Evolutionary conservation across 2,113 vertebrate species (phyloP).

Genomic region (Chelonoidis abingdonii): DNA sequence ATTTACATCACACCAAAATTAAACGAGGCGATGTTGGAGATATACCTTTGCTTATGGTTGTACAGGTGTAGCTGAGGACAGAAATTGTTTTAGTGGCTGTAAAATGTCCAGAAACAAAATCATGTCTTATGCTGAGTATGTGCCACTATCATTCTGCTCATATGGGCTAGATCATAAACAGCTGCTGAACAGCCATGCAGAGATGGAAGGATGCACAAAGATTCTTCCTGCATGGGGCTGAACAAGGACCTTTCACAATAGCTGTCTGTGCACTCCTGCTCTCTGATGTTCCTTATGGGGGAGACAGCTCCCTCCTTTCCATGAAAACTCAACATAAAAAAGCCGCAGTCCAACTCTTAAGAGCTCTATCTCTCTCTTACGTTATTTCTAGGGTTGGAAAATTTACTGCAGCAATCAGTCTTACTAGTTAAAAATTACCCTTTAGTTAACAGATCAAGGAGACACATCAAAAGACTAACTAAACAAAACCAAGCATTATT

Average conservation of each 20-base stretch:
- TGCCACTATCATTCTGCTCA: conserved; percentile 1
- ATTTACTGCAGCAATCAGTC: conserved; percentile 34
- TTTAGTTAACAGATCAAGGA: conserved; percentile 53
- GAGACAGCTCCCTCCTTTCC: not conserved
- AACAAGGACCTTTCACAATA: not conserved
- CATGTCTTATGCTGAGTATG: not conserved
- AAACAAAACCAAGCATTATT: conserved; percentile 44
- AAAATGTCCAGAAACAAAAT: conserved; percentile 8
- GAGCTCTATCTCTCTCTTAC: conserved; percentile 43
- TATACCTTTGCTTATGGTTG: not conserved
- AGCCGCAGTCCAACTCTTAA: conserved; percentile 26
- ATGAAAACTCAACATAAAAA: conserved; percentile 58
- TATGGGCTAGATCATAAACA: conserved; percentile 36
- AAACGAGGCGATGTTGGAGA: conserved; percentile 14
- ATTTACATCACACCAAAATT: not conserved
- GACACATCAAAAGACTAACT: conserved; percentile 44
- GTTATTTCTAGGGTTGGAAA: conserved; percentile 21
- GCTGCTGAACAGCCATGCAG: not conserved
- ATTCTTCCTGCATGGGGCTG: not conserved
- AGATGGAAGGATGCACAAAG: not conserved
- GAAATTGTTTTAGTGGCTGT: not conserved
- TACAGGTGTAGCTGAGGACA: not conserved
- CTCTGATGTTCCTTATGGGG: not conserved
- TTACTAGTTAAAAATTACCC: conserved; percentile 51
- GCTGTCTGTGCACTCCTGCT: not conserved